Percentiles rank a stretch among this genome's conserved stretches.
Conservation (phyloP, 2,797 vertebrate genomes). For the Rhinophrynus dorsalis region DNA sequence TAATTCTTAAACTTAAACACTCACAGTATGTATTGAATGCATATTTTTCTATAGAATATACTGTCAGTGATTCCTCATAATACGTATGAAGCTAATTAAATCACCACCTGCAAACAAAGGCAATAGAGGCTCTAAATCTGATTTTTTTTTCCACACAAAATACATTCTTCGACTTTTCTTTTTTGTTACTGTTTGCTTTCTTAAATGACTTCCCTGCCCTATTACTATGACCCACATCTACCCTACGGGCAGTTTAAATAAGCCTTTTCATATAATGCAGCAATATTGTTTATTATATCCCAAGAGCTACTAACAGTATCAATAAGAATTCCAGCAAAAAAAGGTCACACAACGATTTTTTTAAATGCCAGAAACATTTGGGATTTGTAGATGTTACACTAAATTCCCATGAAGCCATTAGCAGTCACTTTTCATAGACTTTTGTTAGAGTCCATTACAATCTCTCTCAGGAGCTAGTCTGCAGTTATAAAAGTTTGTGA, state of each 20-base stretch:
- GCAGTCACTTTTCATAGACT: slow-evolving; percentile 44
- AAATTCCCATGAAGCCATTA: slow-evolving; percentile 52
- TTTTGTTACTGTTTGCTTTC: slow-evolving; percentile 46
- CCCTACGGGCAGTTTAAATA: slow-evolving; percentile 34
- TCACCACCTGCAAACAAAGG: neutral
- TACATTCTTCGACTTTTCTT: slow-evolving; percentile 42
- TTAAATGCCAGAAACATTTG: slow-evolving; percentile 51
- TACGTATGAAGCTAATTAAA: slow-evolving; percentile 1
- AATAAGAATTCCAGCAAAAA: slow-evolving; percentile 51
- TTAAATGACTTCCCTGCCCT: slow-evolving; percentile 21
- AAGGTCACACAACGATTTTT: slow-evolving; percentile 57
- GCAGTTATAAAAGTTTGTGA: slow-evolving; percentile 32
- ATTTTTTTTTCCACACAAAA: neutral
- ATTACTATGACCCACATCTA: slow-evolving; percentile 43
- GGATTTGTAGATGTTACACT: slow-evolving; percentile 33
- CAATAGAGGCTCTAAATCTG: neutral
- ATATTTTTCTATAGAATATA: slow-evolving; percentile 13
- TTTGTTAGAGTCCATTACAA: slow-evolving; percentile 37
- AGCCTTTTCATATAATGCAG: slow-evolving; percentile 37
- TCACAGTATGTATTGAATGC: slow-evolving; percentile 5
- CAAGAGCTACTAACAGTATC: slow-evolving; percentile 46
- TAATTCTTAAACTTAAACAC: slow-evolving; percentile 22
- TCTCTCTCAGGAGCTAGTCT: slow-evolving; percentile 33
- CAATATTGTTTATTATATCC: slow-evolving; percentile 49
- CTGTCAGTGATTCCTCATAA: neutral